Base-by-base conservation (phyloP, 2,113 vertebrate genomes). In the Ailurus styani region DNA sequence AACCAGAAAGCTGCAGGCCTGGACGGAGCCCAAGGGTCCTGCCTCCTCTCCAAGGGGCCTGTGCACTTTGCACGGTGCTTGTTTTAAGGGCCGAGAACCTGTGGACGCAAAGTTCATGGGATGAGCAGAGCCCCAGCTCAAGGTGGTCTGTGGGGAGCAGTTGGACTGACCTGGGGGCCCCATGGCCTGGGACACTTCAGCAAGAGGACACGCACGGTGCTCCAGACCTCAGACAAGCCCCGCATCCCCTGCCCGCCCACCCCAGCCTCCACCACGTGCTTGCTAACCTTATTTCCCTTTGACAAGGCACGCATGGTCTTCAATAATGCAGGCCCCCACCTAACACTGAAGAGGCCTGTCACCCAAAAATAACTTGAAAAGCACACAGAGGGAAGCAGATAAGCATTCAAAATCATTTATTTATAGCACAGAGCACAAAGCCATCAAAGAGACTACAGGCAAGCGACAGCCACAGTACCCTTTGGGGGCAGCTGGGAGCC, bases 281-380 rank as follows among this genome's bases (percentile, higher is more conserved):
- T 8, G 2, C 95, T 98, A 97, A 96, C 93, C 97, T 97, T 96
- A 64, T 97, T 98, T 98, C 90, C 77, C 87, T 98, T 55, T 93
- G 95, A 96, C 73, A 83, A 96, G 85, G 75, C 55, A 2, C 1
- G 0, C 60, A 13, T 95, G 85, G 96, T 97, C 97, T 97, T 98
- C 85, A 98, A 97, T 97, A 98, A 98, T 96, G 94, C 94, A 98
- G 97, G 91, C 97, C 91, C 95, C 96, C 93, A 97, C 97, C 96
- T 97, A 96, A 94, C 73, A 96, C 97, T 84, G 96, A 93, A 95
- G 94, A 95, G 82, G 93, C 85, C 84, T 97, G 97, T 94, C 93
- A 95, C 97, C 96, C 98, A 98, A 98, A 98, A 98, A 98, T 98
- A 98, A 96, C 97, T 97, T 95, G 95, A 96, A 98, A 96, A 98